Conservation (phyloP, 2,113 vertebrate genomes). For the Hassar affinis region DNA sequence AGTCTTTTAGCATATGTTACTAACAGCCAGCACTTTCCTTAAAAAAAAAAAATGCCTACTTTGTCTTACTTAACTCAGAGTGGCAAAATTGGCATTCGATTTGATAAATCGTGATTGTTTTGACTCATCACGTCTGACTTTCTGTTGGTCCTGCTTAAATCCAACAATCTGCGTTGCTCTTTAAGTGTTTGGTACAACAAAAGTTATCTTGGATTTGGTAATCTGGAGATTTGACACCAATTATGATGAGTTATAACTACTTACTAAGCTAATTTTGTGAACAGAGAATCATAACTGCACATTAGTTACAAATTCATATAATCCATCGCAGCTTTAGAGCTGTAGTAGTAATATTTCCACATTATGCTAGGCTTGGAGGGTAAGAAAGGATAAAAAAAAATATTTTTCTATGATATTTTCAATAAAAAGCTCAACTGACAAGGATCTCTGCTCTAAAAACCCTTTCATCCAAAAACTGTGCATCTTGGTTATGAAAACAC, state of each 20-base stretch:
- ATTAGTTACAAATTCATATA: neutral
- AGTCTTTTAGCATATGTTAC: neutral
- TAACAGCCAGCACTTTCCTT: neutral
- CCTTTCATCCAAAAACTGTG: neutral
- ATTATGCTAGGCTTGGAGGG: neutral
- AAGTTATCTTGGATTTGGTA: neutral
- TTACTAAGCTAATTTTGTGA: neutral
- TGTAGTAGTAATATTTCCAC: neutral
- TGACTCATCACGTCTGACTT: neutral
- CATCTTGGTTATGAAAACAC: conserved; percentile 22
- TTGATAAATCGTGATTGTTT: neutral
- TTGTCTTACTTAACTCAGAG: neutral
- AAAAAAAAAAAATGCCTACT: neutral
- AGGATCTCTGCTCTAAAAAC: neutral
- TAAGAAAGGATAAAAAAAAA: neutral
- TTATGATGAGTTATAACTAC: neutral
- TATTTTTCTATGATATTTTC: neutral
- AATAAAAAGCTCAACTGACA: neutral
- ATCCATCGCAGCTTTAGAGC: neutral
- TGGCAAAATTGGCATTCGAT: neutral
- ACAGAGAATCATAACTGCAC: neutral
- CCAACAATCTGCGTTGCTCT: conserved; percentile 12
- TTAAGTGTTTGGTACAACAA: neutral
- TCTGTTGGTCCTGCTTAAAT: neutral
- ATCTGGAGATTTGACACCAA: neutral